Evolutionary conservation across 2,113 vertebrate species (phyloP).

Genomic region (Microtus oregoni): DNA sequence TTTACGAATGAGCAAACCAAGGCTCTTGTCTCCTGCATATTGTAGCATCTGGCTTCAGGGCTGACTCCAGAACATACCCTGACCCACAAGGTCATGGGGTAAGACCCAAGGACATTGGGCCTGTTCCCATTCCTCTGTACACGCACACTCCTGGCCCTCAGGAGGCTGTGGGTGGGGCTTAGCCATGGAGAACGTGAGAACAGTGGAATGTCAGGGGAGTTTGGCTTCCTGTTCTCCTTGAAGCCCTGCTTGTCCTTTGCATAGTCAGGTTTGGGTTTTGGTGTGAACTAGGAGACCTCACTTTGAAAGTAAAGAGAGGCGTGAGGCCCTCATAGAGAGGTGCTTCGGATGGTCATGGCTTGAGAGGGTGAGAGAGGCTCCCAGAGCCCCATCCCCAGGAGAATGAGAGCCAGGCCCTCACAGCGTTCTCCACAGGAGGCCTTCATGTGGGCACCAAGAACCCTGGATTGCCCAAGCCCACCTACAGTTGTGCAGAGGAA

Average conservation of each 20-base stretch:
- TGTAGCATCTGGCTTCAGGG: background rate
- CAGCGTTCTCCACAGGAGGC: background rate
- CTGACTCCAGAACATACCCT: background rate
- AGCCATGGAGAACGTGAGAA: background rate
- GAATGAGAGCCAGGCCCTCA: background rate
- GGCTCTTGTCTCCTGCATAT: background rate
- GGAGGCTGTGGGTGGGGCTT: background rate
- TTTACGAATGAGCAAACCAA: background rate
- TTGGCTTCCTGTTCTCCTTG: background rate
- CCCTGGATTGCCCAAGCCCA: background rate
- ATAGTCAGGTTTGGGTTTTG: background rate
- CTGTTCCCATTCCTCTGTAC: accelerated
- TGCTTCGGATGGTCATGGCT: background rate
- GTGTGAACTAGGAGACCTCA: too few relatives aligned
- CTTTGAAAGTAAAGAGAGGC: background rate
- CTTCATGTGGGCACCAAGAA: background rate
- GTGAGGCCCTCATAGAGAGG: background rate
- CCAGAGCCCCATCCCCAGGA: accelerated
- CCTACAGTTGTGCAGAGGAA: background rate
- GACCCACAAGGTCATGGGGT: background rate
- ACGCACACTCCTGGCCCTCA: accelerated
- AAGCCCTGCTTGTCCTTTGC: background rate
- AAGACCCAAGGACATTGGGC: background rate
- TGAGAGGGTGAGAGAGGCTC: background rate
- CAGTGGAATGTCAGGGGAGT: background rate